Evolutionary conservation across 2,797 vertebrate species (phyloP).

Genomic region (Xerus rutilus): DNA sequence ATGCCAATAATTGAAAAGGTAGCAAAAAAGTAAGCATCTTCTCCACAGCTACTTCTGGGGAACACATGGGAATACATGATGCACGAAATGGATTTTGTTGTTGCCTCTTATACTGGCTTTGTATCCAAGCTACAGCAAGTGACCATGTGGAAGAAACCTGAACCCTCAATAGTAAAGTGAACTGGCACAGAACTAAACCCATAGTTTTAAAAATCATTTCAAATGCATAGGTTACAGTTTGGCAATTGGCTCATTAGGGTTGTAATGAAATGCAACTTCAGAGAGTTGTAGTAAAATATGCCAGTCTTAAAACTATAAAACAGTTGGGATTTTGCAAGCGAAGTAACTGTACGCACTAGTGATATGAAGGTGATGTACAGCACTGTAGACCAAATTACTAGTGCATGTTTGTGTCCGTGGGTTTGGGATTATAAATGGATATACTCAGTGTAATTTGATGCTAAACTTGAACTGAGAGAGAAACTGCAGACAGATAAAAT

Average conservation of each 20-base stretch:
- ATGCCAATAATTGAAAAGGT: slow-evolving; percentile 79
- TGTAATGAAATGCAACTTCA: slow-evolving; percentile 24
- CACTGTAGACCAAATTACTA: neutral
- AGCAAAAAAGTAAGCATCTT: slow-evolving; percentile 77
- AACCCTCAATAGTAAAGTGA: neutral
- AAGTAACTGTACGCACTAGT: neutral
- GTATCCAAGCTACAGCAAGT: neutral
- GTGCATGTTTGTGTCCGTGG: rapidly evolving
- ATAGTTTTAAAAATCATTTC: neutral
- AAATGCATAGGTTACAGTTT: neutral
- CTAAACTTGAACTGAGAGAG: neutral
- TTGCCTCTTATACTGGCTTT: neutral
- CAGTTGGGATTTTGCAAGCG: neutral
- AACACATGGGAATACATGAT: neutral
- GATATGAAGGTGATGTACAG: neutral
- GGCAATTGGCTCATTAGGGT: neutral
- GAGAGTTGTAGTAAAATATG: slow-evolving; percentile 43
- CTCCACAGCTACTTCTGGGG: slow-evolving; percentile 29
- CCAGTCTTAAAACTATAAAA: neutral
- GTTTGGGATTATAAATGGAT: neutral
- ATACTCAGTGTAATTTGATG: neutral
- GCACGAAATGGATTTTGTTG: slow-evolving; percentile 34
- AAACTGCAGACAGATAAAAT: neutral
- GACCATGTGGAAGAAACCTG: neutral
- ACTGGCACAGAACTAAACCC: neutral